These are phyloP conservation scores for Eretmocerus hayati DNA, from an alignment of 2,888 invertebrate genomes.

Conservation along the genomic window DNA sequence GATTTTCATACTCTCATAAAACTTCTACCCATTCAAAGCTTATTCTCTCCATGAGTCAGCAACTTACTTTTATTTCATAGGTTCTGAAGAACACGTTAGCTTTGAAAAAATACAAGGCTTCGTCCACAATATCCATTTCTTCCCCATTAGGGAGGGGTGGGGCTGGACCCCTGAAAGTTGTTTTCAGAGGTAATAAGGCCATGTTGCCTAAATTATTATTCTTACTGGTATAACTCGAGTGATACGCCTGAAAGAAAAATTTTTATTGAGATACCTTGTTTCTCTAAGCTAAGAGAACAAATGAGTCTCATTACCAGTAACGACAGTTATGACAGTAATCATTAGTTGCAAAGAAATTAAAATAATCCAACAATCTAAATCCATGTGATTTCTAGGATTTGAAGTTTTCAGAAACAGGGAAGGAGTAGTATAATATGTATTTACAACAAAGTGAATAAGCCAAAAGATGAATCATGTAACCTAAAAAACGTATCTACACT, in stretches of 20 bases:
- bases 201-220: constrained; percentile 80
- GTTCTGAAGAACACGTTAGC: constrained; percentile 99
- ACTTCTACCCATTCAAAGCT: not conserved
- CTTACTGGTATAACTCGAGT: constrained; percentile 74
- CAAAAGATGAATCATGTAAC: too few relatives aligned
- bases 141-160: constrained; percentile 58
- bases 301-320: too few relatives aligned
- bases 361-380: too few relatives aligned
- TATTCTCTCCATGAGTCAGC: not conserved
- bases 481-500: too few relatives aligned
- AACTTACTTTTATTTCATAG: constrained; percentile 89
- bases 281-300: too few relatives aligned
- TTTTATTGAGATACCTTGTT: too few relatives aligned
- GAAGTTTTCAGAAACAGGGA: too few relatives aligned
- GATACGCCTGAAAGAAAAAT: constrained; percentile 86
- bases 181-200: constrained; percentile 84
- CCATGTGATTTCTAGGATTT: too few relatives aligned
- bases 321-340: too few relatives aligned
- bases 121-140: constrained; percentile 90
- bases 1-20: not conserved
- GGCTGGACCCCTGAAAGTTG: constrained; percentile 89
- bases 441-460: too few relatives aligned
- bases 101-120: constrained; percentile 94
- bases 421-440: too few relatives aligned
- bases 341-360: too few relatives aligned